Conservation (phyloP, 2,113 vertebrate genomes). For the Rhabdornis inornatus region DNA sequence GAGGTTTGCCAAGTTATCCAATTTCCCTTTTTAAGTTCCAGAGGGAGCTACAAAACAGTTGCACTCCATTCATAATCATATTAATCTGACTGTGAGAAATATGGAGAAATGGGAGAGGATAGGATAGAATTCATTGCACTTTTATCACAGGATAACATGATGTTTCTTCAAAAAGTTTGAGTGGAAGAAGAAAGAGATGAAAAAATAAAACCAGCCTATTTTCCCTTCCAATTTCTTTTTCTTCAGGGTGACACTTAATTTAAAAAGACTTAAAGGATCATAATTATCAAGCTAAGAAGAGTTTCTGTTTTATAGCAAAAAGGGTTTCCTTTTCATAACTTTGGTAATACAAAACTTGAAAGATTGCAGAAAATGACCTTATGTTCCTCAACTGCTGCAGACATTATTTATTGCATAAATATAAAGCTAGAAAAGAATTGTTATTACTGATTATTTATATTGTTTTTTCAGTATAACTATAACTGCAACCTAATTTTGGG, state of each 20-base stretch:
- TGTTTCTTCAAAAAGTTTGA: not conserved
- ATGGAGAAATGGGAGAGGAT: not conserved
- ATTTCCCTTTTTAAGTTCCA: constrained; percentile 43
- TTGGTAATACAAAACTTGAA: not conserved
- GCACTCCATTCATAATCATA: constrained; percentile 47
- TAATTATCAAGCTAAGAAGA: not conserved
- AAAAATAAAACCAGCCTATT: not conserved
- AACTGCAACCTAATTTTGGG: not conserved
- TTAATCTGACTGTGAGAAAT: constrained; percentile 50
- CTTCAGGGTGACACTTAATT: not conserved
- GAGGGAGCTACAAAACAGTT: constrained; percentile 55
- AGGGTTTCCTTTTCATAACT: not conserved
- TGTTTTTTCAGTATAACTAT: not conserved
- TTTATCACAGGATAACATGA: not conserved
- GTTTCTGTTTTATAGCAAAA: not conserved
- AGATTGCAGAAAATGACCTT: not conserved
- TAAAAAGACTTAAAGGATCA: not conserved
- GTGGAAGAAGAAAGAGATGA: not conserved
- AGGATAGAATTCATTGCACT: not conserved
- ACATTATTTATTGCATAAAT: not conserved
- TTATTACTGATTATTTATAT: not conserved
- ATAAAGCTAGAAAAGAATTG: not conserved
- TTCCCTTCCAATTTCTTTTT: not conserved
- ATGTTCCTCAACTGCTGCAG: not conserved
- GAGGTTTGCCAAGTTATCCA: constrained; percentile 43